Base-by-base conservation (phyloP, 2,888 invertebrate species). In the Heliconius ethilla region DNA sequence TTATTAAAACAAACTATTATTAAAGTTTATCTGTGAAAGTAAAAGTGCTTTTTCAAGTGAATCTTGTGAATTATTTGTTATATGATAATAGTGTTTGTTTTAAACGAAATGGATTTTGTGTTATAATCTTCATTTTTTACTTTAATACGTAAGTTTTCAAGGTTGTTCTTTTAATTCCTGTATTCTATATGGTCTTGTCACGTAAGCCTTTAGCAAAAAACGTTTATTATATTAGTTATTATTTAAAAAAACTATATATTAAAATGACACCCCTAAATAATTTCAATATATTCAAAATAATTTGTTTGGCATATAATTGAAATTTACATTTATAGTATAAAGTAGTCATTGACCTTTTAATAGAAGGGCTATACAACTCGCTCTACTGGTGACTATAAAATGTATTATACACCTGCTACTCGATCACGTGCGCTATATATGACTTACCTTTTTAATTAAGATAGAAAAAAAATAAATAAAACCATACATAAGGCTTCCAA, bases 341-440 rank as follows among this genome's bases (percentile, higher is more conserved):
- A 70, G 75, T 75, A 77, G 75, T 72, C 70, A 80, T 76, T 79
- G 73, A 75, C 79, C 75, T 76, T 78, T 77, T 65, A 70, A 77
- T 72, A 78, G 65, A 69, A 70, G 67, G 76, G 66, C 74, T 74
- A 78, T 75, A 69, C 69, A 65, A 62, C 75, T 75, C 51, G 67
- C 70, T 77, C 75, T 18, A 62, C 77, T 55, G 79, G 79, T 77
- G 67, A 75, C 77, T 75, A 78, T 79, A 77, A 77, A 72, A 75
- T 25, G 40, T 75, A 72, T 7, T 29, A 25, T 55, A 74, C 78
- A 78, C 74, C 73, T 78, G 78, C 55, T 72, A 33, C 55, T 33
- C 29, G 70, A 33, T 72, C 55, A 33, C 33, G 51, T 51, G 13
- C 4, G 11, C 33, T 33, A n/a, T 72, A 55, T 72, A 70, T 70